These are phyloP conservation scores for Pediacus dermestoides DNA, from an alignment of 2,888 invertebrate species.

Conservation along the genomic window DNA sequence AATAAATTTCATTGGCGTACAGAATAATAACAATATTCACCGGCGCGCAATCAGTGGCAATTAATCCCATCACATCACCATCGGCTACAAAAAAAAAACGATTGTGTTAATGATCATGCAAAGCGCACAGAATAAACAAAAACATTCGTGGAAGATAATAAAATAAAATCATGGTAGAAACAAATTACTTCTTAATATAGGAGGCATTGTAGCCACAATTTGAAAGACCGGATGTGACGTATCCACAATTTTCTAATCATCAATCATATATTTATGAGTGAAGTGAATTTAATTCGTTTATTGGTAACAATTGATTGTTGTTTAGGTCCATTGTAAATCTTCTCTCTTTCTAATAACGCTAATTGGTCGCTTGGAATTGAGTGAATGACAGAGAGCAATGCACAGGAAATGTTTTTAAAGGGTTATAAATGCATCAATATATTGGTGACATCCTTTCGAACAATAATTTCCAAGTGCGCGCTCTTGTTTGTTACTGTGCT, in stretches of 20 bases:
- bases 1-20: too few species aligned
- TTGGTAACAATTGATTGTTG: slow-evolving; percentile 45
- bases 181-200: too few species aligned
- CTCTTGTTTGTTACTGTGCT: too few species aligned
- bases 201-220: slow-evolving; percentile 3
- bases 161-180: too few species aligned
- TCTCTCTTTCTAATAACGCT: slow-evolving; percentile 20
- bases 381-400: neutral
- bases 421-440: slow-evolving; percentile 36
- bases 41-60: too few species aligned
- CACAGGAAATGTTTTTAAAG: slow-evolving; percentile 33
- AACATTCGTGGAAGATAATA: too few species aligned
- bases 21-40: too few species aligned
- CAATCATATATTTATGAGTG: slow-evolving; percentile 51
- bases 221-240: slow-evolving; percentile 47
- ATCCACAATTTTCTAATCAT: slow-evolving; percentile 51
- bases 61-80: too few species aligned
- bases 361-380: slow-evolving; percentile 1
- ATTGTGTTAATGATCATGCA: too few species aligned
- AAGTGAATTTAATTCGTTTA: slow-evolving; percentile 45
- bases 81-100: too few species aligned
- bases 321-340: slow-evolving; percentile 34
- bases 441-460: slow-evolving; percentile 38
- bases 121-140: too few species aligned
- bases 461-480: slow-evolving; percentile 9